Evolutionary conservation across 2,888 invertebrate genomes (phyloP), one percentile per base, ranked within the genome.

Genomic region (Megaustenia siamemsis): DNA sequence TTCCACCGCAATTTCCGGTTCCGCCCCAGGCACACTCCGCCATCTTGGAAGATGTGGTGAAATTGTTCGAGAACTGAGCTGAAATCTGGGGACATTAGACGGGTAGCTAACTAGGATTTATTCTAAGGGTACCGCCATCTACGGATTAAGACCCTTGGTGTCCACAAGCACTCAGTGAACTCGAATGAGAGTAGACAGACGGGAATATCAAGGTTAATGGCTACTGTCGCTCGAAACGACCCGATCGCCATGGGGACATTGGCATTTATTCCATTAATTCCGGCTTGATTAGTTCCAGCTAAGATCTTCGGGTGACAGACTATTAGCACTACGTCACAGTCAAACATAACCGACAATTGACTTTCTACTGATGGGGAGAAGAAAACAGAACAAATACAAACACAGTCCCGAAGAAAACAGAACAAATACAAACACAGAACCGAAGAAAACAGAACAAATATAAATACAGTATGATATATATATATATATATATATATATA

Each of bases 1-100:
- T 83, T 84, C 86, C 86, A 69, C 79, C 68, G 77, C 81, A 80
- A 86, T 88, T 88, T 88, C 88, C 88, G 86, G 82, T 86, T 86
- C 86, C 86, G 86, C 84, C 73, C 71, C 83, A 78, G 88, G 86
- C 71, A 60, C 75, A 75, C 63, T 68, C 77, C 82, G 77, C 80
- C 71, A 79, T 79, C 78, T 83, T 73, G 85, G 73, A 80, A 81
- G 43, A 63, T 75, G 75, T 63, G 66, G 80, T n/a, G 49, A 45
- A 1, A 78, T 40, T 56, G 56, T 69, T 18, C 5, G 15, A 38
- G 53, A 35, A 45, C 76, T 32, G 32, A 15, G 32, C 43, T 68
- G 43, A 78, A 75, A 66, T 76, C 56, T 28, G 35, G 32, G 68
- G 82, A 82, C 73, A 73, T 82, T 32, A 82, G 73, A 82, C 60